These are phyloP conservation scores for Megalopta genalis DNA, from an alignment of 1,140 invertebrate genomes.

Conservation along the genomic window DNA sequence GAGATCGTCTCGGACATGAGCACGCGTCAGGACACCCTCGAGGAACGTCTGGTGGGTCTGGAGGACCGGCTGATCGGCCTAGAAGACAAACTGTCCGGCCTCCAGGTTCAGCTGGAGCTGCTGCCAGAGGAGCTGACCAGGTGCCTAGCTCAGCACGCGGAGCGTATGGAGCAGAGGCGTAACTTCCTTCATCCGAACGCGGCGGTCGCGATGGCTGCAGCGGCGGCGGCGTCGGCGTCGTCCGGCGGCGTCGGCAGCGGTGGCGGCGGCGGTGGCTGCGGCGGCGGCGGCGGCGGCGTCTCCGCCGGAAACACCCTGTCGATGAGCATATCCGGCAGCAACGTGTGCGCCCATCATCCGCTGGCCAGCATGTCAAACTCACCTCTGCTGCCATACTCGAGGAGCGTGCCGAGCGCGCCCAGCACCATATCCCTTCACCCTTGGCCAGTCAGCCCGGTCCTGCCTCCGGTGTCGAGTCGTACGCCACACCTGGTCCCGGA, in stretches of 20 bases:
- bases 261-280: conserved; percentile 66
- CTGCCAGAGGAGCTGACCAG: conserved; percentile 90
- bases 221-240: conserved; percentile 66
- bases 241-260: conserved; percentile 68
- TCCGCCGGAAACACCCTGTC: conserved; percentile 69
- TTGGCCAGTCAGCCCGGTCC: conserved; percentile 87
- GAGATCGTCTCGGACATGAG: conserved; percentile 98
- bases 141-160: conserved; percentile 85
- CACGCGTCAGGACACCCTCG: conserved; percentile 92
- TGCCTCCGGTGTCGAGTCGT: conserved; percentile 85
- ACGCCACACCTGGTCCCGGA: conserved; percentile 88
- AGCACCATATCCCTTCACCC: conserved; percentile 81
- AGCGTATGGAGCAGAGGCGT: conserved; percentile 86
- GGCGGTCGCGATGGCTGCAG: conserved; percentile 82
- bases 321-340: conserved; percentile 70
- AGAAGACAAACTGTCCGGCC: conserved; percentile 91
- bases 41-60: conserved; percentile 91
- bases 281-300: conserved; percentile 64
- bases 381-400: conserved; percentile 82
- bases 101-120: conserved; percentile 90
- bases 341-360: conserved; percentile 64
- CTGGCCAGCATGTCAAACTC: conserved; percentile 77
- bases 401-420: conserved; percentile 80
- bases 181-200: conserved; percentile 93
- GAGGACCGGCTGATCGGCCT: conserved; percentile 92